Percentiles rank a stretch among this genome's conserved stretches.
These are phyloP conservation scores for Hoplostethus atlanticus DNA, from an alignment of 2,797 vertebrate genomes.

Conservation along the genomic window DNA sequence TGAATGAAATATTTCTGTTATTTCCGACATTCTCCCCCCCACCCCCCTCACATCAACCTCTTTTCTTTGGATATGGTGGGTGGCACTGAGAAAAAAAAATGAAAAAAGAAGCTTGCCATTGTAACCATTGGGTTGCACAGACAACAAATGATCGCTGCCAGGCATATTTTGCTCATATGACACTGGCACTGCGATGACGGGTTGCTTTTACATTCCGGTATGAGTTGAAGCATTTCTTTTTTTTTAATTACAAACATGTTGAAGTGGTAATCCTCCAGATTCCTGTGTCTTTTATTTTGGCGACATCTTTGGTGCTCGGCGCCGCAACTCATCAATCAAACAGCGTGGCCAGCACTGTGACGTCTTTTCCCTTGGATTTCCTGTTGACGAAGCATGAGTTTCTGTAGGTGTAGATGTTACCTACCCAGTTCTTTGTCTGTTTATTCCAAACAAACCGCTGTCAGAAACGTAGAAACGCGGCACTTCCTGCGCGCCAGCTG, in stretches of 20 bases:
- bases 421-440: too few relatives aligned
- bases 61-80: constrained; percentile 10
- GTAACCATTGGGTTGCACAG: constrained; percentile 2
- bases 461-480: too few relatives aligned
- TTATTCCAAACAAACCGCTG: too few relatives aligned
- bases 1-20: constrained; percentile 69
- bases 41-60: not conserved
- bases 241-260: constrained; percentile 12
- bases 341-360: too few relatives aligned
- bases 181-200: not conserved
- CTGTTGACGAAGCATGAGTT: too few relatives aligned
- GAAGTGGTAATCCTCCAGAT: not conserved
- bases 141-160: constrained; percentile 7
- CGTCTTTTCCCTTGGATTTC: too few relatives aligned
- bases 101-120: constrained; percentile 15
- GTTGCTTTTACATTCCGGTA: not conserved
- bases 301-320: too few relatives aligned
- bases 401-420: too few relatives aligned
- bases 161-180: constrained; percentile 3
- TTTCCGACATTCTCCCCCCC: not conserved
- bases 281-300: too few relatives aligned
- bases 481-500: too few relatives aligned
- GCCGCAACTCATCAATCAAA: too few relatives aligned
- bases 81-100: not conserved
- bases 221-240: not conserved